phyloP scores from a whole-genome alignment of 2,113 vertebrate species.

The Cyphomyrus discorhynchus region DNA sequence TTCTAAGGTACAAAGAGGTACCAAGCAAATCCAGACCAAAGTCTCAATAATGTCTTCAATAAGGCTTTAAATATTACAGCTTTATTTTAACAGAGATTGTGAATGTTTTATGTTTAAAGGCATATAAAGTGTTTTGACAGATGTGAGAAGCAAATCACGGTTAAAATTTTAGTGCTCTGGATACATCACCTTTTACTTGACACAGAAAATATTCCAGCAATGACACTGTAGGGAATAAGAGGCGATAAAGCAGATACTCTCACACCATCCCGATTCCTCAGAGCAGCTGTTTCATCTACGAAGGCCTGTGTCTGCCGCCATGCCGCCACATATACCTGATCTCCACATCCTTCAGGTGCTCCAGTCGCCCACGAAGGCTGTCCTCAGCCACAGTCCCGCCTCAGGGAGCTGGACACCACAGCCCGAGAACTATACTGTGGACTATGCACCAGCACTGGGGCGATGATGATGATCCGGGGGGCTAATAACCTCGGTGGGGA shows the following conservation, averaged over 20 bases:
- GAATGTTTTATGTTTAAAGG: neutral
- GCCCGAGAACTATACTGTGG: neutral
- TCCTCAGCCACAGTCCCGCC: neutral
- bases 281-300: neutral
- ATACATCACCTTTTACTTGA: neutral
- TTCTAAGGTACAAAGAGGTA: neutral
- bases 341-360: neutral
- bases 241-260: neutral
- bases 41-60: neutral
- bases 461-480: neutral
- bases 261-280: neutral
- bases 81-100: neutral
- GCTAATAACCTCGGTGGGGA: neutral
- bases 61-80: neutral
- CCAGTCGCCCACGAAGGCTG: neutral
- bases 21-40: neutral
- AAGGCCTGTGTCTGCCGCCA: neutral
- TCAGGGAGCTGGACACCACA: neutral
- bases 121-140: neutral
- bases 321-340: neutral
- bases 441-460: neutral
- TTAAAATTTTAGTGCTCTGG: neutral
- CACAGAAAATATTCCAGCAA: neutral
- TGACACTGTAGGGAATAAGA: neutral
- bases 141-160: neutral